phyloP scores from a whole-genome alignment of 2,113 vertebrate species.

The Triplophysa siluroides region DNA sequence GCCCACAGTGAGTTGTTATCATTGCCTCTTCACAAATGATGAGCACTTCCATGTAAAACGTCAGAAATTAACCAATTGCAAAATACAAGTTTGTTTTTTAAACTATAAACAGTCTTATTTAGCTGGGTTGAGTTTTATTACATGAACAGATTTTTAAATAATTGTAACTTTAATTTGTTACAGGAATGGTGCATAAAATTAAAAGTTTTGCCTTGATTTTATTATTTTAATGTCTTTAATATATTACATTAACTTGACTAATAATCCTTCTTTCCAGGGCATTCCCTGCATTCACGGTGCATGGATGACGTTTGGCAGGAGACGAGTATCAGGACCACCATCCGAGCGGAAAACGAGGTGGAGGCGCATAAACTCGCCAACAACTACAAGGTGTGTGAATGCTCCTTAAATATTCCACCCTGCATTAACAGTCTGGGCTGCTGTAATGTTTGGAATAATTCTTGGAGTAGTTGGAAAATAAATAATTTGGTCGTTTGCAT shows the following conservation, averaged over 20 bases:
- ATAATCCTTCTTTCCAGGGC: constrained; percentile 46
- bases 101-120: no score
- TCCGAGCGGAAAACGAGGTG: constrained; percentile 79
- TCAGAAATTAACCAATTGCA: not conserved
- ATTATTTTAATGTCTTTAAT: no score
- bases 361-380: constrained; percentile 85
- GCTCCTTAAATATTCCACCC: not conserved
- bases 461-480: not conserved
- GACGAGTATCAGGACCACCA: constrained; percentile 72
- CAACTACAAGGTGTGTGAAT: constrained; percentile 77
- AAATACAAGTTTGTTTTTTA: no score
- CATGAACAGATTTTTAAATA: no score
- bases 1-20: constrained; percentile 55
- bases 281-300: constrained; percentile 55
- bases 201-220: no score
- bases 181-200: no score
- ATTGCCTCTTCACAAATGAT: not conserved
- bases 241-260: no score
- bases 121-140: no score
- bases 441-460: not conserved
- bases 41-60: not conserved
- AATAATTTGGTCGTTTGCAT: not conserved
- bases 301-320: constrained; percentile 76
- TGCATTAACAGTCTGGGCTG: not conserved
- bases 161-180: no score